Base-by-base conservation (phyloP, 1,140 invertebrate genomes). In the Nasonia vitripennis region DNA sequence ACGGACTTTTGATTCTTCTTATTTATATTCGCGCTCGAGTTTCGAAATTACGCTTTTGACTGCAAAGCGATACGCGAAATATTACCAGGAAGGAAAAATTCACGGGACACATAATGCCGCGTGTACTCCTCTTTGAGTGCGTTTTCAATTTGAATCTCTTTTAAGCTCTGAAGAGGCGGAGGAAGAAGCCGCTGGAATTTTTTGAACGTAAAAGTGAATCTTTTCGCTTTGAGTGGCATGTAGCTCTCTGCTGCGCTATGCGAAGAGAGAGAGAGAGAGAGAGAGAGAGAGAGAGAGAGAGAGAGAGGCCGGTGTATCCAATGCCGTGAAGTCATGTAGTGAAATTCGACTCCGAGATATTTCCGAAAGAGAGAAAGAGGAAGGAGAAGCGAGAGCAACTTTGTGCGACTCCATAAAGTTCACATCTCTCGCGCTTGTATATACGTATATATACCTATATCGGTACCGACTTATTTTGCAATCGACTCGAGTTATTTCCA, bases 261-360 rank as follows among this genome's bases (percentile, higher is more conserved):
- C 51, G 51, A 2, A 51, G 48, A 14, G 11, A 27, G 51, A 17
- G 55, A 62, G 55, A 62, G 17, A n/a, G 55, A 62, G 55, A 20
- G 55, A 31, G 27, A 71, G 70, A 10, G 23, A 27, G 51, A 4
- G 55, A 62, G 55, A 62, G 17, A 62, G 55, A 62, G 55, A 6
- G 55, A 31, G 27, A 71, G 70, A 11, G 23, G 70, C 31, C 37
- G 73, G 20, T 34, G 37, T 75, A 45, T 45, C 31, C 73, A 7
- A 41, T 45, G 73, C 34, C 34, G 73, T 6, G 34, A 41, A 34
- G 73, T 75, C 34, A 31, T 34, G 73, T 78, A 55, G 73, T 83
- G 81, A 62, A 83, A 83, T 83, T 75, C 51, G 81, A 83, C 48
- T 62, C 81, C 81, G 81, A 67, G 73, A 83, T 75, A 75, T 83